Base-by-base conservation (phyloP, 2,113 vertebrate species). In the Lepus europaeus region DNA sequence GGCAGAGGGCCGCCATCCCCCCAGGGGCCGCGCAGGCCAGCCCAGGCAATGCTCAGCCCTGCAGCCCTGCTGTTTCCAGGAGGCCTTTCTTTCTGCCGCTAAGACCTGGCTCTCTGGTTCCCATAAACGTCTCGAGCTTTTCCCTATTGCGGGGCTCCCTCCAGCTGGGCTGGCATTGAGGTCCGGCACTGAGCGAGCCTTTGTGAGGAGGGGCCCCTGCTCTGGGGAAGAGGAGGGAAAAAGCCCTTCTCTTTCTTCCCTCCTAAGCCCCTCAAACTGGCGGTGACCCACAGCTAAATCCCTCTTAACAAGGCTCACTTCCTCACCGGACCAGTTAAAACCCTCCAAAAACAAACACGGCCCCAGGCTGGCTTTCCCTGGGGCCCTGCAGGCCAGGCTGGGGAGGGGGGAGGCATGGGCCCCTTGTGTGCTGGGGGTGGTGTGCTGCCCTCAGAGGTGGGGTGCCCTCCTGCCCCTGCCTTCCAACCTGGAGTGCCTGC, bases 221-320 rank as follows among this genome's bases (percentile, higher is more conserved):
- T 82, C 81, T 20, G 85, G 93, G 81, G 36, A 79, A 53, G 78
- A 82, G 85, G 85, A 95, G 79, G n/a, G 69, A 11, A 69, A 12
- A 89, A 45, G 83, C 66, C 69, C 76, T 93, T 85, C 92, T 45
- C 81, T 97, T 95, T 96, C 68, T 92, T 95, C 81, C 78, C 64
- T 84, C 85, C 73, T 93, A 89, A 93, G 97, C 94, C 95, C 93
- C 96, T 98, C 98, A 98, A 98, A 98, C 97, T 98, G 97, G 93
- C 92, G 22, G 81, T 98, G 98, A 98, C 97, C 98, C 94, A 95
- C 25, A 96, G 90, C 97, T 98, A 98, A 98, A 98, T 94, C 96
- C 95, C 86, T 97, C 97, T 98, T 95, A 98, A 98, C 96, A 96
- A 98, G 97, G 87, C 83, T 98, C 96, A 9, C 3, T 97, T 97